Percentiles rank a stretch among this genome's conserved stretches.
These are phyloP conservation scores for Plumapathes pennacea DNA, from an alignment of 92 coral and sea anemone genomes.

Conservation along the genomic window DNA sequence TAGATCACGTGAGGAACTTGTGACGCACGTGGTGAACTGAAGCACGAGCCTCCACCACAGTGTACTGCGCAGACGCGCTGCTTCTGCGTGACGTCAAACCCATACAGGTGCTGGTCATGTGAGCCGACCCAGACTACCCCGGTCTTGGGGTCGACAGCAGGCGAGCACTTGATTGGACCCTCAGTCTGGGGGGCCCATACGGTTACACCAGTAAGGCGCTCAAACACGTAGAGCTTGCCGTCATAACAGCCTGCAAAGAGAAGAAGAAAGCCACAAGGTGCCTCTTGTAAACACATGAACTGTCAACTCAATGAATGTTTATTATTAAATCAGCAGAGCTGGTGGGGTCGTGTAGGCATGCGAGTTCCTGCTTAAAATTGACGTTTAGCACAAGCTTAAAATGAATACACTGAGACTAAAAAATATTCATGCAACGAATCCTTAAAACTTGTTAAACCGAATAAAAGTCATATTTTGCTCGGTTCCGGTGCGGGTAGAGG, in stretches of 20 bases:
- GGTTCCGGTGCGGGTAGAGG: no score
- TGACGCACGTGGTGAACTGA: conserved; percentile 79
- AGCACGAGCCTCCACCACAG: conserved; percentile 85
- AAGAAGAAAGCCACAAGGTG: neutral
- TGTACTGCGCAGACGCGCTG: conserved; percentile 47
- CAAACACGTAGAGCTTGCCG: conserved; percentile 83
- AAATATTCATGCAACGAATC: no score
- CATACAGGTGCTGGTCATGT: conserved; percentile 82
- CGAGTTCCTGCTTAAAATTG: no score
- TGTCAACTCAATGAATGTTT: neutral
- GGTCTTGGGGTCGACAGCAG: conserved; percentile 76
- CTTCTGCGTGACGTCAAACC: conserved; percentile 55
- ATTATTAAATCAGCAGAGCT: neutral
- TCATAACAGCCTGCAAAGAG: conserved; percentile 85
- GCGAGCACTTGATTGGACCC: conserved; percentile 86
- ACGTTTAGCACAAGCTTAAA: no score
- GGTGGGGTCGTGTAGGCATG: neutral
- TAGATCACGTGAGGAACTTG: conserved; percentile 62
- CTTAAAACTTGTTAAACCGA: no score
- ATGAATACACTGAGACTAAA: no score
- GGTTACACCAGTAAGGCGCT: conserved; percentile 56
- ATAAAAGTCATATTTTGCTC: no score
- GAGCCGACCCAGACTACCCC: conserved; percentile 96
- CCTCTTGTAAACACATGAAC: neutral
- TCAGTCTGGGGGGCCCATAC: conserved; percentile 79